Evolutionary conservation across 1,140 invertebrate genomes (phyloP).

Genomic region (Macrosteles quadrilineatus): DNA sequence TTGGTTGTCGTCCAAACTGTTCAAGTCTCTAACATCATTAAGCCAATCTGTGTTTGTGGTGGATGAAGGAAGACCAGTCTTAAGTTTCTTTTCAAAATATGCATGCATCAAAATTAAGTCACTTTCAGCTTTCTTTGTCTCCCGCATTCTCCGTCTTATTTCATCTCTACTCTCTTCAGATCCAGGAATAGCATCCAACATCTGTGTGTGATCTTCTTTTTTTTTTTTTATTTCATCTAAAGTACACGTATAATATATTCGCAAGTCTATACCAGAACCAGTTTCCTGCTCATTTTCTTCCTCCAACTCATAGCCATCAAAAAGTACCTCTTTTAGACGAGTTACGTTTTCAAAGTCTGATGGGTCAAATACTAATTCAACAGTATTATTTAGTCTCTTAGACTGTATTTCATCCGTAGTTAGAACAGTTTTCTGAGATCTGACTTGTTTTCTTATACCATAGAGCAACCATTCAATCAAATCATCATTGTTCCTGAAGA

Average conservation of each 20-base stretch:
- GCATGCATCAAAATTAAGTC: background rate
- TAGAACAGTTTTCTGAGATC: background rate
- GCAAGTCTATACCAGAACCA: background rate
- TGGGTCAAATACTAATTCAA: background rate
- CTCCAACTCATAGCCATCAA: background rate
- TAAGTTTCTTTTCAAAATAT: conserved; percentile 15
- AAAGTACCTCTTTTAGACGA: background rate
- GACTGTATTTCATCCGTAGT: background rate
- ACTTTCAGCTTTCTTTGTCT: background rate
- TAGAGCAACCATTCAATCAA: conserved; percentile 28
- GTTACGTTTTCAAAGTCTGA: conserved; percentile 11
- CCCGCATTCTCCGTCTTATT: background rate
- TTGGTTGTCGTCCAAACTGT: background rate
- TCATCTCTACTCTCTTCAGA: background rate
- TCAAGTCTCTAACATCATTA: conserved; percentile 1
- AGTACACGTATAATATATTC: conserved; percentile 4
- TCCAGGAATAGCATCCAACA: background rate
- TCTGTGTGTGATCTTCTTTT: background rate
- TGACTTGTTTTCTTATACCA: background rate
- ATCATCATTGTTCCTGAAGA: conserved; percentile 24
- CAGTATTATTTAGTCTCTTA: background rate
- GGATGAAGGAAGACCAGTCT: background rate
- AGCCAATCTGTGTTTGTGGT: background rate
- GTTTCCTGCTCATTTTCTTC: background rate
- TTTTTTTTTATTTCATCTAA: conserved; percentile 8